A percentile compares a stretch with the other conserved stretches of the same genome.
Evolutionary conservation across 2,797 vertebrate genomes (phyloP).

Genomic region (Myotis findleyi): DNA sequence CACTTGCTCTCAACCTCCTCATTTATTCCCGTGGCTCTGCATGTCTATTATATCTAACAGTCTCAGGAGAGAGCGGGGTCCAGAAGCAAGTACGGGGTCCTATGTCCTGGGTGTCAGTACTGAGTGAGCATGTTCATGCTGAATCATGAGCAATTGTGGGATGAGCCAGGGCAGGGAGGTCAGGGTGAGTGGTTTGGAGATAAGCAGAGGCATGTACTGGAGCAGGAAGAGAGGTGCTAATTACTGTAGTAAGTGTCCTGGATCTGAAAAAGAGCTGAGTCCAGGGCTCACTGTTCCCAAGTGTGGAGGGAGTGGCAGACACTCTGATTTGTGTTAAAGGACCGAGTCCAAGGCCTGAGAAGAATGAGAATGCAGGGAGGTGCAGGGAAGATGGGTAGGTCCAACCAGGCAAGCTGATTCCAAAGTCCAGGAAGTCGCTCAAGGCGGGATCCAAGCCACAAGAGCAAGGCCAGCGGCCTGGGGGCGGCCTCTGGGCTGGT

Average conservation of each 20-base stretch:
- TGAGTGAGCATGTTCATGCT: neutral
- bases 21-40: neutral
- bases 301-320: neutral
- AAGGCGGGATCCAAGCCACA: neutral
- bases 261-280: neutral
- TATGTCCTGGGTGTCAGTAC: neutral
- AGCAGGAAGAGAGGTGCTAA: neutral
- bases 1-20: neutral
- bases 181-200: neutral
- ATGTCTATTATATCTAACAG: neutral
- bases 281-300: neutral
- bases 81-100: neutral
- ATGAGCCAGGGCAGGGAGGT: neutral
- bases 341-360: conserved; percentile 49
- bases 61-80: neutral
- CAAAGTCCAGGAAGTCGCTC: conserved; percentile 28
- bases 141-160: neutral
- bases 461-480: neutral
- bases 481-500: neutral
- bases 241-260: neutral
- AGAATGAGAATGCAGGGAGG: neutral
- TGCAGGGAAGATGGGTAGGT: neutral
- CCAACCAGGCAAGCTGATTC: neutral
- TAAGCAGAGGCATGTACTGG: neutral
- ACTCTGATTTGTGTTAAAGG: neutral